Conservation (phyloP, 2,797 vertebrate genomes). For the Acomys russatus region DNA sequence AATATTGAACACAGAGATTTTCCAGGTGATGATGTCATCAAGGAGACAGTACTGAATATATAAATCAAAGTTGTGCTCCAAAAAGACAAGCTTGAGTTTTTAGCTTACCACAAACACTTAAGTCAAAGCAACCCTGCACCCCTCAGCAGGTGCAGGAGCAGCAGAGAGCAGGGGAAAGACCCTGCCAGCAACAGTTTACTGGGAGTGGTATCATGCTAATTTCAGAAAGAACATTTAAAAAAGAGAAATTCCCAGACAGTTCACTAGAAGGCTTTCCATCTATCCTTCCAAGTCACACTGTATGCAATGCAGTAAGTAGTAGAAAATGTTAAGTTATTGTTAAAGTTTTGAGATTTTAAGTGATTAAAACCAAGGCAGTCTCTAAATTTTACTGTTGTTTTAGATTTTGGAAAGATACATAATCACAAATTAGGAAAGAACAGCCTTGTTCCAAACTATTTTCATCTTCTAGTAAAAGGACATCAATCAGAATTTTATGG, state of each 20-base stretch:
- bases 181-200: background rate
- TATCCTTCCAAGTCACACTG: background rate
- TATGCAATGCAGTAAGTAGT: background rate
- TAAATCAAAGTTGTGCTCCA: conserved; percentile 34
- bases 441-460: background rate
- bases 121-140: background rate
- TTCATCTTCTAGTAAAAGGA: background rate
- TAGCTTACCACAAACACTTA: conserved; percentile 62
- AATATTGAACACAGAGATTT: conserved; percentile 57
- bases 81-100: conserved; percentile 69
- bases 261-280: conserved; percentile 60
- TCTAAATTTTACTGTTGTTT: background rate
- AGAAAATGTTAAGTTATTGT: conserved; percentile 40
- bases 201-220: conserved; percentile 2
- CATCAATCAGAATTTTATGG: background rate
- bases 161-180: background rate
- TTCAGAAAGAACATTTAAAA: background rate
- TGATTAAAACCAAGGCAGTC: conserved; percentile 21
- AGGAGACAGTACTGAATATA: background rate
- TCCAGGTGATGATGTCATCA: conserved; percentile 2
- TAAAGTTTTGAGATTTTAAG: conserved; percentile 47
- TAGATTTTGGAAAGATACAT: conserved; percentile 32
- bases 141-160: background rate
- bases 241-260: background rate
- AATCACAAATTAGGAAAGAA: conserved; percentile 28